Base-by-base conservation (phyloP, 2,113 vertebrate species). In the Martes martes region DNA sequence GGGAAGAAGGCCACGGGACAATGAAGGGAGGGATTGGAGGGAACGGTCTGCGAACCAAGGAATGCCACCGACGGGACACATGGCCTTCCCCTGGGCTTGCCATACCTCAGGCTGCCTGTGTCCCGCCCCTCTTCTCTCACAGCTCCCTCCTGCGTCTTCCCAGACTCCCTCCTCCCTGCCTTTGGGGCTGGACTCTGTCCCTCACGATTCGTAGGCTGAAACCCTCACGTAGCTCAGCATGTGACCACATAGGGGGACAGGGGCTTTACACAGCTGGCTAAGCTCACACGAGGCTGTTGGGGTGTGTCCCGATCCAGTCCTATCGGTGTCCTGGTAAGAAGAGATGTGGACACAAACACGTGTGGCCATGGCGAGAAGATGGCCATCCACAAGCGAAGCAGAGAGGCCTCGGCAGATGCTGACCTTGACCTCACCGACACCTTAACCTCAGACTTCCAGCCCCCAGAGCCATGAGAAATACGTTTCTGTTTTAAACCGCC, bases 91-190 rank as follows among this genome's bases (percentile, higher is more conserved):
- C 18, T 39, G 42, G 76, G 33, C 23, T n/a, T 9, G 7, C 0
- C 39, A 11, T 8, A 1, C 28, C 47, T 50, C 24, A 1, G 5
- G 18, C 1, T 5, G 9, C 15, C 8, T 24, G 3, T 42, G 26
- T 73, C 82, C 36, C 39, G 21, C 2, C 23, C 36, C 15, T 82
- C 11, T 50, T n/a, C 63, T 52, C 21, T 23, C 28, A n/a, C 19
- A 59, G 55, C 55, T 59, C 3, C 39, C 61, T 39, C 42, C 67
- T 33, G 13, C 1, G 1, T 71, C 39, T 15, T 61, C 89, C 47
- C 96, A 96, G 86, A 82, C 88, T 45, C 91, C 69, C 89, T 82
- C 93, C 95, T 95, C 79, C 74, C 74, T 81, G 45, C 83, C 61
- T 28, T 45, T 19, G 63, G 9, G 89, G 31, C 19, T 36, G 23